Evolutionary conservation across 2,797 vertebrate genomes (phyloP), one percentile per base, ranked within the genome.

Genomic region (Ataeniobius toweri): DNA sequence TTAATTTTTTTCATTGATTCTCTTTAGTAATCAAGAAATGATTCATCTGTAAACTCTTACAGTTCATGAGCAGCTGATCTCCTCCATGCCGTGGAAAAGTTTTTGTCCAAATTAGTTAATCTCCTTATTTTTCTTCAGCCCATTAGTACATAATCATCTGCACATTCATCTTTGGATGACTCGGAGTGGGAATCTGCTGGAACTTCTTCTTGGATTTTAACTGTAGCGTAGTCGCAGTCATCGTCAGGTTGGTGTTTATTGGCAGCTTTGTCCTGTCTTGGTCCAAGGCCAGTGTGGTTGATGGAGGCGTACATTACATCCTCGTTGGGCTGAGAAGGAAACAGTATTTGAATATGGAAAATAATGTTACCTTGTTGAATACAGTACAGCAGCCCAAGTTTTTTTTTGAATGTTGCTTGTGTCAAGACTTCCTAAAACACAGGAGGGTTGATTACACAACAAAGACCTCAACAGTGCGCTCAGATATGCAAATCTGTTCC

Each of bases 81-180:
- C 48, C 72, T 76, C 24, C 20, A 46, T 3, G 3, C 2, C 6
- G 4, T 50, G 44, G 65, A 51, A 16, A 71, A 59, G 18, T 75
- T 6, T 24, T 3, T 28, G 24, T 77, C 44, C 1, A 26, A 22
- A 36, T 6, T 2, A 71, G 24, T 6, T 44, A 65, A 26, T 71
- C 53, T 26, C 76, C 8, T 70, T 72, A 2, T 20, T 63, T 65
- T 26, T 16, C 1, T 74, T 94, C 75, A 96, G 1, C 73, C 88
- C 94, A 96, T 96, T 0, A 93, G 84, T 0, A 96, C 94, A 76
- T 96, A 96, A 80, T 96, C 95, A 1, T 95, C 93, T 28, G 88
- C 71, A 74, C 86, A 81, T 28, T 95, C 94, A 0, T 94, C 93
- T 48, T 58, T 89, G 14, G 78, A 80, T 3, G 89, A 85, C 5